phyloP scores from a whole-genome alignment of 2,797 vertebrate species.

The Loris lydekkerianus region DNA sequence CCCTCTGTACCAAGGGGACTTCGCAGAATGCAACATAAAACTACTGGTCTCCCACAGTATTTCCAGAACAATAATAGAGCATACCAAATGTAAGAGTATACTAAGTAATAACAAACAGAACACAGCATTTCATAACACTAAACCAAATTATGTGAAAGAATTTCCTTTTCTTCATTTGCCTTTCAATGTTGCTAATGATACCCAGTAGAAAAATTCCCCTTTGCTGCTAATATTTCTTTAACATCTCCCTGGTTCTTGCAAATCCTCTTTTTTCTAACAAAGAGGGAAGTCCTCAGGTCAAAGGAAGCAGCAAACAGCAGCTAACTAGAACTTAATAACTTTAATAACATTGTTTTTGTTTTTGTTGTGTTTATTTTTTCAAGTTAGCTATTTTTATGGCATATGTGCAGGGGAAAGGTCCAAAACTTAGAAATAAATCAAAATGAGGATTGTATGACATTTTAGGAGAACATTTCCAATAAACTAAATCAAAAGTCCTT shows the following conservation, averaged over 20 bases:
- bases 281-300: not conserved
- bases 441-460: slow-evolving; percentile 2
- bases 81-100: not conserved
- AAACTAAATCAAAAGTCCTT: not conserved
- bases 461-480: not conserved
- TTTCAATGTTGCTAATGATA: not conserved
- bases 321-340: not conserved
- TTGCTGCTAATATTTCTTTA: not conserved
- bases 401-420: not conserved
- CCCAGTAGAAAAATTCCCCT: not conserved
- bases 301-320: not conserved
- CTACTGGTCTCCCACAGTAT: not conserved
- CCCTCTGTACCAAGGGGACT: not conserved
- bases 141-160: not conserved
- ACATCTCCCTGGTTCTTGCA: not conserved
- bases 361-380: not conserved
- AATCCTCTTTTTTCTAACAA: not conserved
- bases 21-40: not conserved
- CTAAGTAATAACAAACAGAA: not conserved
- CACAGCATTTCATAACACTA: not conserved
- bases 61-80: not conserved
- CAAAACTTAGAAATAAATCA: slow-evolving; percentile 54
- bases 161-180: not conserved
- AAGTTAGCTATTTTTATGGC: not conserved
- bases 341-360: not conserved